phyloP scores from a whole-genome alignment of 2,797 vertebrate species.

The Myiotriccus ornatus region DNA sequence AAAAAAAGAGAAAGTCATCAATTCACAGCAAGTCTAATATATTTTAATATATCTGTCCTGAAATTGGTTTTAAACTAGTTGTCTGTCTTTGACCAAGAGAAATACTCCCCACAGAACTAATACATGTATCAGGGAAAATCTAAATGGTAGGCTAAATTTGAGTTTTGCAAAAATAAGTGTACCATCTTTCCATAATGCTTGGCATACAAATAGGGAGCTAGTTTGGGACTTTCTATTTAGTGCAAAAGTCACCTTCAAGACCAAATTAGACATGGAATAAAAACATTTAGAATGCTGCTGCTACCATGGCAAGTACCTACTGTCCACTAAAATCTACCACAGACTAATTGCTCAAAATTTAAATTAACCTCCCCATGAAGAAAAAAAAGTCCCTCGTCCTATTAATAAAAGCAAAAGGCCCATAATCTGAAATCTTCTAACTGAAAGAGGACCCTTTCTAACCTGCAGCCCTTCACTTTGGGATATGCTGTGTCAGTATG shows the following conservation, averaged over 20 bases:
- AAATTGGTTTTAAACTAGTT: not conserved
- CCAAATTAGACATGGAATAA: not conserved
- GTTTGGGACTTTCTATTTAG: not conserved
- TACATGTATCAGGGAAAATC: not conserved
- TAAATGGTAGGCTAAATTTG: not conserved
- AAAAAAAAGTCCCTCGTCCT: not conserved
- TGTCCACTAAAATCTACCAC: not conserved
- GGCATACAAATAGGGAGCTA: not conserved
- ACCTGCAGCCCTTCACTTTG: not conserved
- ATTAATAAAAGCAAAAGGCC: not conserved
- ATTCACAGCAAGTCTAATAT: not conserved
- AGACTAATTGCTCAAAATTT: not conserved
- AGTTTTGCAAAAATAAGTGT: not conserved
- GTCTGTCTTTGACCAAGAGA: not conserved
- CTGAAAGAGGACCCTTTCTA: not conserved
- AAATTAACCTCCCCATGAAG: not conserved
- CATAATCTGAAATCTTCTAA: not conserved
- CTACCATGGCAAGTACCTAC: not conserved
- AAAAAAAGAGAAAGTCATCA: slow-evolving; percentile 1
- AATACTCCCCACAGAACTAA: not conserved
- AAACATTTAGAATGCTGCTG: not conserved
- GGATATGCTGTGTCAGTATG: not conserved
- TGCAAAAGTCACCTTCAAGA: not conserved
- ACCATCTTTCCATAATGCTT: not conserved
- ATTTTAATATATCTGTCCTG: not conserved